Base-by-base conservation (phyloP, 1,140 invertebrate genomes). In the Brachionus rotundiformis region DNA sequence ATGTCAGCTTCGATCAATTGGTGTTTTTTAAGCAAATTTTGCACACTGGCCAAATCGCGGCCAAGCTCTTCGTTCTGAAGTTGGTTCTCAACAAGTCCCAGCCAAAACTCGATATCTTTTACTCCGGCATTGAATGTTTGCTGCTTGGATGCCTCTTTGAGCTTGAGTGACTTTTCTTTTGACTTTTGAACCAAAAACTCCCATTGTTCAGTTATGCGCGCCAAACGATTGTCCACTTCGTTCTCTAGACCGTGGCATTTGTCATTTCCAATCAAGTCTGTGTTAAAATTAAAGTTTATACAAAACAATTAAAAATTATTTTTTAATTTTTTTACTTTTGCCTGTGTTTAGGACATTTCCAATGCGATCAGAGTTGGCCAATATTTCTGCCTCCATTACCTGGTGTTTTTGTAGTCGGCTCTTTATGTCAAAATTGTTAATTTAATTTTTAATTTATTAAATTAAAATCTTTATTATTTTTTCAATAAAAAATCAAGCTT, bases 61-160 rank as follows among this genome's bases (percentile, higher is more conserved):
- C 97, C 96, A 83, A 95, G 94, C 89, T 99, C 97, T 87, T 99
- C 96, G 59, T 94, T 95, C 83, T 99, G 88, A 49, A 99, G 90
- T 88, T 95, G 96, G 86, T 99, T 97, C 90, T 89, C 88, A 87
- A 84, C 95, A 91, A 99, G 97, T 83, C 95, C 96, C 31, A 99
- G 91, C 98, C 98, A 99, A 89, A 99, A 99, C 89, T 99, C 98
- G 83, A 99, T 92, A 90, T 99, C 98, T 88, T 99, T 99, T 36
- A 99, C 95, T 36, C 96, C 96, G 82, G 98, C 98, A 88, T 99
- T 98, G 89, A 98, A 99, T 0, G 95, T 97, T 73, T 96, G 91
- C 87, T 99, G 97, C 86, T 98, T 95, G 87, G 98, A 98, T 3
- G 98, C 98, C 88, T 99, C 97, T 87, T 99, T 98, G 83, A 99